phyloP scores from a whole-genome alignment of 2,797 vertebrate species.

The Sparus aurata region DNA sequence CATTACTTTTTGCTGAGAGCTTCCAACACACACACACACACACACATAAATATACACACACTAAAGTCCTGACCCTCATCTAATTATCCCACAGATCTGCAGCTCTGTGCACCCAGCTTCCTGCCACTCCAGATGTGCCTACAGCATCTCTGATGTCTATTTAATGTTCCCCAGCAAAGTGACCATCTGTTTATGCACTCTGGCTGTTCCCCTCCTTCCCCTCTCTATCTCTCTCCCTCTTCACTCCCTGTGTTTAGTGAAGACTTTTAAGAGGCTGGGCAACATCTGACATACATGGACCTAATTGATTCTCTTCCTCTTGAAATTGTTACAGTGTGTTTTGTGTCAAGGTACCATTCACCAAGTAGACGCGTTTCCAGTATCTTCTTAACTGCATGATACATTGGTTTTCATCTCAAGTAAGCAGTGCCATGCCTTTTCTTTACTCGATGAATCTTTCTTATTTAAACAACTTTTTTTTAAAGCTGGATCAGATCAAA shows the following conservation, averaged over 20 bases:
- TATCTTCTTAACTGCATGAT: background rate
- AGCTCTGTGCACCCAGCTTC: constrained; percentile 69
- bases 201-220: constrained; percentile 21
- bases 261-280: constrained; percentile 38
- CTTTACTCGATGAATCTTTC: constrained; percentile 5
- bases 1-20: constrained; percentile 13
- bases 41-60: constrained; percentile 18
- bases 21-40: constrained; percentile 15
- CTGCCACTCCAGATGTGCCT: constrained; percentile 81
- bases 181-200: constrained; percentile 80
- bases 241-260: constrained; percentile 23
- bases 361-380: background rate
- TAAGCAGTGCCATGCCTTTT: background rate
- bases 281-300: constrained; percentile 23
- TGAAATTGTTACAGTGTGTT: constrained; percentile 17
- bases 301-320: constrained; percentile 47
- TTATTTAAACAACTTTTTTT: background rate
- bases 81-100: constrained; percentile 77
- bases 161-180: constrained; percentile 78
- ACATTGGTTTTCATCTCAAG: background rate
- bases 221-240: constrained; percentile 33
- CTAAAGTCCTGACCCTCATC: constrained; percentile 46
- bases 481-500: constrained; percentile 11
- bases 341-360: background rate
- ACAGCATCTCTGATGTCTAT: constrained; percentile 81